A percentile compares a stretch with the other conserved stretches of the same genome.
These are phyloP conservation scores for Meloidogyne floridensis DNA, from an alignment of 1,140 invertebrate species.

Conservation along the genomic window DNA sequence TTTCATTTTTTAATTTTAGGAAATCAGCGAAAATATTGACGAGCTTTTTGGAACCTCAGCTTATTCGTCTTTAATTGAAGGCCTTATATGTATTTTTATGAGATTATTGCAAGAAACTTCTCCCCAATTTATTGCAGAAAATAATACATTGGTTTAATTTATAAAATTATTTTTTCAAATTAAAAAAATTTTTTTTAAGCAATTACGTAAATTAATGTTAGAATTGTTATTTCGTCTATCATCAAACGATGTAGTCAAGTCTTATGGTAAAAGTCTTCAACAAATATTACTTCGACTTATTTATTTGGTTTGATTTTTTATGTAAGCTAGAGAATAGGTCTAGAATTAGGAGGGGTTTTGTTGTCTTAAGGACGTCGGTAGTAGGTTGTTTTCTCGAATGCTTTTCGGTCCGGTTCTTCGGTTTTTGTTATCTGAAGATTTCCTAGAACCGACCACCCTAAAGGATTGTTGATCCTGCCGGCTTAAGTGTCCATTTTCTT, in stretches of 20 bases:
- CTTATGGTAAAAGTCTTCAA: conserved; percentile 36
- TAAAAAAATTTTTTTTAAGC: conserved; percentile 32
- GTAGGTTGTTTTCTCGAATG: too few relatives aligned
- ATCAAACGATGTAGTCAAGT: conserved; percentile 32
- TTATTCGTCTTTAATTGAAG: conserved; percentile 34
- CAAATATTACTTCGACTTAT: conserved; percentile 38
- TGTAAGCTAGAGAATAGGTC: not conserved
- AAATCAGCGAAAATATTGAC: conserved; percentile 41
- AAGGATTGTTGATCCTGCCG: too few relatives aligned
- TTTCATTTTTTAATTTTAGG: conserved; percentile 26
- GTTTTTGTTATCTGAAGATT: too few relatives aligned
- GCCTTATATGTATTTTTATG: conserved; percentile 37
- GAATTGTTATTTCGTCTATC: conserved; percentile 42
- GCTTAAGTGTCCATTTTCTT: too few relatives aligned
- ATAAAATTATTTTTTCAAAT: conserved; percentile 11
- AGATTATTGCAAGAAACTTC: conserved; percentile 43
- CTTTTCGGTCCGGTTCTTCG: too few relatives aligned
- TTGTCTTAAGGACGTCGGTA: too few relatives aligned
- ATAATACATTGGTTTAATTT: conserved; percentile 46
- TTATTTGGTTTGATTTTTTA: conserved; percentile 1
- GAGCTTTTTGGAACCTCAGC: conserved; percentile 28
- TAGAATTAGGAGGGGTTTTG: not conserved
- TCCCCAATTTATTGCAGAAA: conserved; percentile 50
- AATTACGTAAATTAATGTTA: conserved; percentile 49
- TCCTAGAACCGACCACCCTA: too few relatives aligned